phyloP scores from a whole-genome alignment of 1,140 invertebrate genomes.

The Calycopis cecrops region DNA sequence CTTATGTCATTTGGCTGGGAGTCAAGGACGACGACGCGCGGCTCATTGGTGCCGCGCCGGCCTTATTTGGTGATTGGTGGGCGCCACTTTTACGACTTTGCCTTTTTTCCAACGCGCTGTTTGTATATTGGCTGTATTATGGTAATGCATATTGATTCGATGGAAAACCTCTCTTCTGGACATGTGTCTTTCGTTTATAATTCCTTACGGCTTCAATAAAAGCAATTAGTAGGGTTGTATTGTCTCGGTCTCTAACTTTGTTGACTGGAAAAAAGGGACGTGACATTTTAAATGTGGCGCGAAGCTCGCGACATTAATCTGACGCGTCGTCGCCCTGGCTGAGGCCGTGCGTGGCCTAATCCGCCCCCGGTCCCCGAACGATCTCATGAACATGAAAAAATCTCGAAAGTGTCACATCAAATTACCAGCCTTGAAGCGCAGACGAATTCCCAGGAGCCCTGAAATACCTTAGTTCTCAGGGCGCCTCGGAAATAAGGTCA shows the following conservation, averaged over 20 bases:
- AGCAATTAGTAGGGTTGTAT: slow-evolving; percentile 35
- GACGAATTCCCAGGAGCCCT: slow-evolving; percentile 50
- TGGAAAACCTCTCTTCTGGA: no score
- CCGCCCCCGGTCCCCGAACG: slow-evolving; percentile 49
- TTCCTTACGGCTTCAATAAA: not conserved
- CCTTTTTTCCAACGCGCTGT: slow-evolving; percentile 64
- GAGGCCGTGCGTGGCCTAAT: slow-evolving; percentile 59
- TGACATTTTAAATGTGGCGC: slow-evolving; percentile 69
- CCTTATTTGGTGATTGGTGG: slow-evolving; percentile 73
- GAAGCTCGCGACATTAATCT: slow-evolving; percentile 69
- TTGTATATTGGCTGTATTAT: slow-evolving; percentile 45
- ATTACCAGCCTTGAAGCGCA: slow-evolving; percentile 68
- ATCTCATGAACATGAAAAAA: slow-evolving; percentile 63
- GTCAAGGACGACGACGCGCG: slow-evolving; percentile 64
- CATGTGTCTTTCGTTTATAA: no score
- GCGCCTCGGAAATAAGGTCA: slow-evolving; percentile 57
- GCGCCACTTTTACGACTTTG: slow-evolving; percentile 72
- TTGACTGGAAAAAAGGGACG: slow-evolving; percentile 63
- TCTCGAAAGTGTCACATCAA: slow-evolving; percentile 68
- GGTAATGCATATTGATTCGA: slow-evolving; percentile 47
- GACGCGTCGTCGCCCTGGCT: slow-evolving; percentile 59
- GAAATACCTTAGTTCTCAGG: slow-evolving; percentile 60
- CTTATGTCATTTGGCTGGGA: slow-evolving; percentile 72
- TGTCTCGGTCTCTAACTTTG: slow-evolving; percentile 40
- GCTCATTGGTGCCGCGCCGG: slow-evolving; percentile 60